Base-by-base conservation (phyloP, 2,113 vertebrate species). In the Dasyprocta punctata region DNA sequence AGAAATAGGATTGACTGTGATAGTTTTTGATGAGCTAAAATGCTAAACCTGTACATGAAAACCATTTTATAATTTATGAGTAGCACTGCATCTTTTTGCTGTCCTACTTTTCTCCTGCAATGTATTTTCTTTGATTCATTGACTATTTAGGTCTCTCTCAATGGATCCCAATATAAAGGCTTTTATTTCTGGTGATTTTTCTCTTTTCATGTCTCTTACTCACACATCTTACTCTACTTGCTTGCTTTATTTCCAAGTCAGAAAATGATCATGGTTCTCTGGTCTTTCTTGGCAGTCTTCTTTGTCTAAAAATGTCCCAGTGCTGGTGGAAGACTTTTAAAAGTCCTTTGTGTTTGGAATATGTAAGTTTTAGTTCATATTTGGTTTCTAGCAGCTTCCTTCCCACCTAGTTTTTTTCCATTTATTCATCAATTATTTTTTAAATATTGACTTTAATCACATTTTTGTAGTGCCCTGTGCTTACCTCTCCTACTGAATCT, bases 1-100 rank as follows among this genome's bases (percentile, higher is more conserved):
- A 86, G 81, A 95, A 95, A 90, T 49, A 3, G 41, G 75, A 65
- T 58, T 60, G 78, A 58, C 19, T 86, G 47, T 67, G 84, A 92
- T 95, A 1, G 28, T 67, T 93, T 95, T 61, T 78, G 90, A 92
- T 96, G 73, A 90, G 73, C 38, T 85, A 61, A 92, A 92, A 86
- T 52, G 80, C 78, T 95, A 47, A 94, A 38, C n/a, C 78, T 90
- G 75, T 84, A 30, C 54, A 78, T 85, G 87, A 52, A 82, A 92
- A 41, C 38, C 61, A 16, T n/a, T 92, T 78, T 54, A 90, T 92
- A 94, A 95, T 95, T 93, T 71, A 81, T 81, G 90, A 82, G 87
- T 7, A 9, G 24, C 1, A 2, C 26, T 60, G 22, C n/a, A 22
- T 82, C 69, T 52, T 26, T 56, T 69, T n/a, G 44, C 88, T 92